Evolutionary conservation across 2,797 vertebrate genomes (phyloP), one percentile per base, ranked within the genome.

Genomic region (Dallia pectoralis): DNA sequence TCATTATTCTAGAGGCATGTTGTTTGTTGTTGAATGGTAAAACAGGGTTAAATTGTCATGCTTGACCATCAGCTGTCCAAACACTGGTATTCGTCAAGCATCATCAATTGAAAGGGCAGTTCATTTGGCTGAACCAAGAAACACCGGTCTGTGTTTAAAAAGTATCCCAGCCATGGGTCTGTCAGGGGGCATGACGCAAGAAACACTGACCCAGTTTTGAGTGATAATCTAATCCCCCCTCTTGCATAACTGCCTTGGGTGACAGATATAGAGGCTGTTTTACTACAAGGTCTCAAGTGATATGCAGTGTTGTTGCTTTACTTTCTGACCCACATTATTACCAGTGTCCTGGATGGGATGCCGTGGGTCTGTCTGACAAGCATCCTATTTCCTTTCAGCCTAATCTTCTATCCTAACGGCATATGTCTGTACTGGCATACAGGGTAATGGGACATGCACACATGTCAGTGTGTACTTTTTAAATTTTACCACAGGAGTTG

Each of bases 251-350:
- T 73, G 67, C 51, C 44, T 25, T 22, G 79, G 81, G 86, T 89
- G 89, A 90, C 88, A 87, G 86, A 78, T 88, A 90, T 91, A 89
- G 87, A 81, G 89, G 82, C 84, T 82, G 86, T 90, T 91, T 91
- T 91, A 91, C 90, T 90, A 90, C 87, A 61, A 9, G 84, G 85
- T 77, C 81, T 64, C 29, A 63, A 65, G 62, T 70, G 69, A 70
- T 84, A 68, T 70, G 81, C 72, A n/a, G 53, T 11, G 22, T 78
- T 82, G 87, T 87, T 88, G 72, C 36, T 65, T 85, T 85, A 83
- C 89, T 90, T 74, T 86, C 81, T 92, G 91, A 91, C 91, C 90
- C 84, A 91, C 86, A 89, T 93, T 82, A 80, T 81, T 77, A 76
- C 85, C 82, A 12, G 75, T 77, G 78, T 85, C 9, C 78, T 81